Percentiles rank a stretch among this genome's conserved stretches.
phyloP scores from a whole-genome alignment of 2,113 vertebrate genomes.

The Leptobrachium ailaonicum region DNA sequence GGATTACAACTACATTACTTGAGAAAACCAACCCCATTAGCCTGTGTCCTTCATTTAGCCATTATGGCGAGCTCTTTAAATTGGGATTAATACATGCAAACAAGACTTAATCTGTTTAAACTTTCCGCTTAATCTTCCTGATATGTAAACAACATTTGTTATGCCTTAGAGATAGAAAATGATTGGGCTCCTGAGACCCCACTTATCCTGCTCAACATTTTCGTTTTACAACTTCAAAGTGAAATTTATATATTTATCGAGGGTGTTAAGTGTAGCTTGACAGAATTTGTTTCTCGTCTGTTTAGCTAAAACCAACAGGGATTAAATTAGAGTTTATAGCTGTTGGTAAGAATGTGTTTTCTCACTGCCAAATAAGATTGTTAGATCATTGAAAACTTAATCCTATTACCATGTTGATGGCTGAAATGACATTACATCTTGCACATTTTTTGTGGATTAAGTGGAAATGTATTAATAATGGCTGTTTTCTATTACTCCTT shows the following conservation, averaged over 20 bases:
- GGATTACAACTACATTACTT: background rate
- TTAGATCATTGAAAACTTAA: slow-evolving; percentile 78
- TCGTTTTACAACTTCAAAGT: slow-evolving; percentile 73
- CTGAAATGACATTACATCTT: slow-evolving; percentile 71
- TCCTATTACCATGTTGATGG: slow-evolving; percentile 76
- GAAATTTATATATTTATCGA: slow-evolving; percentile 66
- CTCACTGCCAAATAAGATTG: slow-evolving; percentile 74
- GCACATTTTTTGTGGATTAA: slow-evolving; percentile 71
- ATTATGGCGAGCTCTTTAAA: slow-evolving; percentile 37
- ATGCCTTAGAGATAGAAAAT: slow-evolving; percentile 68
- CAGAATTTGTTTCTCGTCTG: slow-evolving; percentile 71
- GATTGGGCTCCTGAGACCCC: slow-evolving; percentile 69
- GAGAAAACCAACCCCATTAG: background rate
- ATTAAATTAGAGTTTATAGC: slow-evolving; percentile 78
- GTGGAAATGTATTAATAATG: slow-evolving; percentile 38
- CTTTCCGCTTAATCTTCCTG: slow-evolving; percentile 66
- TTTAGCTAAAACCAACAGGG: slow-evolving; percentile 73
- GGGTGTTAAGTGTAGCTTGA: slow-evolving; percentile 70
- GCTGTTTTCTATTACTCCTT: slow-evolving; percentile 8
- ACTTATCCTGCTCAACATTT: slow-evolving; percentile 68
- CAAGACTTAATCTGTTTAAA: slow-evolving; percentile 67
- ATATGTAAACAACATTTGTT: slow-evolving; percentile 76
- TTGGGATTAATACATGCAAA: slow-evolving; percentile 67
- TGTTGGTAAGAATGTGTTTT: slow-evolving; percentile 72
- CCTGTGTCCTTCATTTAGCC: slow-evolving; percentile 11